Conservation (phyloP, 2,113 vertebrate genomes). For the Dasyurus viverrinus region DNA sequence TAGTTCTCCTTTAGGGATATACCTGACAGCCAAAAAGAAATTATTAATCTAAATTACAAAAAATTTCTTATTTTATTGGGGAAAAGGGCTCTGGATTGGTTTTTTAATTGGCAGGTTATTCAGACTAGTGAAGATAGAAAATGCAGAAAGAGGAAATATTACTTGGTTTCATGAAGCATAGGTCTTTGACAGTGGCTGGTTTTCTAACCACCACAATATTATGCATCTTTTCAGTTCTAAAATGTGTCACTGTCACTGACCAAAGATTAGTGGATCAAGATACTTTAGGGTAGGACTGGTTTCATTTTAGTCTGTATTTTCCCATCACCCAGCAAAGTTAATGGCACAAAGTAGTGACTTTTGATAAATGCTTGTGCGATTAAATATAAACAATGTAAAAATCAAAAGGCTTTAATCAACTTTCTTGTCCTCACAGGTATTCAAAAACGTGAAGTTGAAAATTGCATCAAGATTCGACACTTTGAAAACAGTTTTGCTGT, state of each 20-base stretch:
- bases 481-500: slow-evolving; percentile 92
- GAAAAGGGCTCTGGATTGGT: neutral
- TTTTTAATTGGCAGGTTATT: neutral
- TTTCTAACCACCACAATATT: neutral
- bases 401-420: slow-evolving; percentile 19
- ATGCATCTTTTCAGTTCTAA: neutral
- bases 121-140: neutral
- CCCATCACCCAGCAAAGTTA: neutral
- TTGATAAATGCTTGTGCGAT: neutral
- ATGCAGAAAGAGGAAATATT: neutral
- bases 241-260: neutral
- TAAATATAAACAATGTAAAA: slow-evolving; percentile 46
- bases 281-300: neutral
- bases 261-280: neutral
- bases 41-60: neutral
- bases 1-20: neutral
- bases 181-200: neutral
- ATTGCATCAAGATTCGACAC: slow-evolving; percentile 93
- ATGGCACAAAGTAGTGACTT: neutral
- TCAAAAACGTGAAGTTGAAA: slow-evolving; percentile 92
- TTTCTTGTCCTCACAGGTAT: slow-evolving; percentile 85
- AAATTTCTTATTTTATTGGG: neutral
- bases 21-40: neutral
- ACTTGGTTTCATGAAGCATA: neutral
- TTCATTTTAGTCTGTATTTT: neutral